These are phyloP conservation scores for Wasmannia auropunctata DNA, from an alignment of 1,140 invertebrate genomes.

Conservation along the genomic window DNA sequence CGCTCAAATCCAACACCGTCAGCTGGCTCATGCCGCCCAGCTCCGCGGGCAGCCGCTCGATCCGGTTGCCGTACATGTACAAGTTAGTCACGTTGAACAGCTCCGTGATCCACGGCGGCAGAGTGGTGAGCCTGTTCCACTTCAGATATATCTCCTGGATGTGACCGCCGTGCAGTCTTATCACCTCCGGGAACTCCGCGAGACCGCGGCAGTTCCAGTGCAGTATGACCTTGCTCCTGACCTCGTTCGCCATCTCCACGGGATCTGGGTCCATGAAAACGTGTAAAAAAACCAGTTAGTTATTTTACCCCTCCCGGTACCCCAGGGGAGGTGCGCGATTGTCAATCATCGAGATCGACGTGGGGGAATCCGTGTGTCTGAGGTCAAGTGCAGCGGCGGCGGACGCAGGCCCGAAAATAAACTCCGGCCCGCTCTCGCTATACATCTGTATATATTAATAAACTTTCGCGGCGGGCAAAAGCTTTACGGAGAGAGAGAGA, in stretches of 20 bases:
- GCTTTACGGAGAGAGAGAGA: too few species aligned
- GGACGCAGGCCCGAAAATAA: conserved; percentile 64
- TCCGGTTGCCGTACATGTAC: conserved; percentile 78
- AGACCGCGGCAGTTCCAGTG: conserved; percentile 81
- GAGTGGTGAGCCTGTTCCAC: conserved; percentile 75
- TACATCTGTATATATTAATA: conserved; percentile 67
- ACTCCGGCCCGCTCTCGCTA: conserved; percentile 57
- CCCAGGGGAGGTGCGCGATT: not conserved
- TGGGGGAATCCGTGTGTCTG: not conserved
- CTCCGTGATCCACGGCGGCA: conserved; percentile 78
- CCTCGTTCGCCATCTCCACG: conserved; percentile 74
- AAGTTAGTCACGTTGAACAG: conserved; percentile 78
- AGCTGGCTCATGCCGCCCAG: conserved; percentile 72
- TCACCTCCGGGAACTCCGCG: conserved; percentile 71
- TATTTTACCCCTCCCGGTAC: too few species aligned
- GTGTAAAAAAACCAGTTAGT: conserved; percentile 53
- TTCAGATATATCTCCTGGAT: conserved; percentile 80
- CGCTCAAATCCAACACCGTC: conserved; percentile 76
- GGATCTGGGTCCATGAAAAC: conserved; percentile 72
- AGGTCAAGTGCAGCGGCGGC: conserved; percentile 43
- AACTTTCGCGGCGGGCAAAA: conserved; percentile 29
- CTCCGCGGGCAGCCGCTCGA: conserved; percentile 73
- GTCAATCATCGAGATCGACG: not conserved
- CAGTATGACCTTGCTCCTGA: conserved; percentile 75
- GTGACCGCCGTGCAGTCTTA: conserved; percentile 71